Evolutionary conservation across 2,113 vertebrate genomes (phyloP).

Genomic region (Panthera uncia): DNA sequence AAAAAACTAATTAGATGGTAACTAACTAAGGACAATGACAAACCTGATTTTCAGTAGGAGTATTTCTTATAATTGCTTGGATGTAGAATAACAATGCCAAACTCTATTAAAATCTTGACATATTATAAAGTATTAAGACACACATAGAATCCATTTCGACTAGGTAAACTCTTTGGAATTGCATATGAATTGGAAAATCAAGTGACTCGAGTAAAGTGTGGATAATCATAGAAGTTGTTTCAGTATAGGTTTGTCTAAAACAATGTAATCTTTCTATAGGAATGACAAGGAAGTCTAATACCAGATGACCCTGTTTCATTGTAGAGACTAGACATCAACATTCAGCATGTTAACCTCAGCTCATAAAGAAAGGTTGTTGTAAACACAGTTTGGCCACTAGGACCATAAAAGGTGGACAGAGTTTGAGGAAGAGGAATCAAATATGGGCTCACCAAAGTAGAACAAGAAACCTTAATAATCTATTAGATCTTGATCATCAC

Average conservation of each 20-base stretch:
- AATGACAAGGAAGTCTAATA: neutral
- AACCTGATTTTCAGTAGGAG: neutral
- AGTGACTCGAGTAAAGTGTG: neutral
- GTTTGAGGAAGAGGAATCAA: neutral
- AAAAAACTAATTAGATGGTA: conserved; percentile 23
- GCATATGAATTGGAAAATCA: neutral
- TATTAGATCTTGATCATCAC: neutral
- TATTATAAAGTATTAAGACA: neutral
- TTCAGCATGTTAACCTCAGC: neutral
- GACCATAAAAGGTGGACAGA: neutral
- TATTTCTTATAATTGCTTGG: neutral
- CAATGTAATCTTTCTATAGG: neutral
- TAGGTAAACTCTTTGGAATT: neutral
- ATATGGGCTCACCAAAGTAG: neutral
- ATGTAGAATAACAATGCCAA: conserved; percentile 12
- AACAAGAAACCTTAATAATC: neutral
- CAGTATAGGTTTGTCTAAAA: neutral
- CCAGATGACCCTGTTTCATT: neutral
- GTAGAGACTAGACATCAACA: neutral
- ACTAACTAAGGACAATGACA: neutral
- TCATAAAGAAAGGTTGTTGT: neutral
- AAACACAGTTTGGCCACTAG: neutral
- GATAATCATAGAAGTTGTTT: neutral
- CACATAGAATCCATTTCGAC: neutral
- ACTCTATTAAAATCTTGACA: neutral